These are phyloP conservation scores for Lemur catta DNA, from an alignment of 2,797 vertebrate genomes.

Conservation along the genomic window DNA sequence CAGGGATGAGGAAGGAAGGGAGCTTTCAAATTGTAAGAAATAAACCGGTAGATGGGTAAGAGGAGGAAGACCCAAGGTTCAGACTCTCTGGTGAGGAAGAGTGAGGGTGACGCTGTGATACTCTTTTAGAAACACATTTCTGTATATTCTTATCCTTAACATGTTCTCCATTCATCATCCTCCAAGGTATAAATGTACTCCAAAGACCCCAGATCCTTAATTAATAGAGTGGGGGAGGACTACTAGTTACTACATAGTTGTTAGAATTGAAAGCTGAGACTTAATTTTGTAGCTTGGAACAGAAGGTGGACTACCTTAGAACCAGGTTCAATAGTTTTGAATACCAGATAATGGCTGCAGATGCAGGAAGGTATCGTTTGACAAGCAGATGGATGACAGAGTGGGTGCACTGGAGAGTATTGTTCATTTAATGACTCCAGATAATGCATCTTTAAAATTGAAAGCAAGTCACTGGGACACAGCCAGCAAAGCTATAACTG, in stretches of 20 bases:
- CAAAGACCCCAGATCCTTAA: conserved; percentile 69
- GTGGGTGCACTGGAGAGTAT: conserved; percentile 76
- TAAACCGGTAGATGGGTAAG: not conserved
- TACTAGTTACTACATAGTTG: conserved; percentile 70
- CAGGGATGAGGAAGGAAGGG: not conserved
- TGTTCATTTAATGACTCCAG: conserved; percentile 84
- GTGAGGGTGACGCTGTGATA: not conserved
- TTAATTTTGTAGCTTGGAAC: conserved; percentile 75
- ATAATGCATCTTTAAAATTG: conserved; percentile 83
- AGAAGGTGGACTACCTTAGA: conserved; percentile 82
- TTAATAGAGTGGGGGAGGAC: conserved; percentile 34
- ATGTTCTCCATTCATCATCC: not conserved
- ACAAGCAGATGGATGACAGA: conserved; percentile 85
- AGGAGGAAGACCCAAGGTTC: not conserved
- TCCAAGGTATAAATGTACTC: not conserved
- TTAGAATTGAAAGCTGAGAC: conserved; percentile 83
- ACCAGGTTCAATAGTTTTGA: conserved; percentile 81
- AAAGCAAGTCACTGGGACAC: conserved; percentile 82
- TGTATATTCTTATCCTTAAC: not conserved
- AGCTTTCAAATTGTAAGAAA: not conserved
- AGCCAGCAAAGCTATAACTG: conserved; percentile 72
- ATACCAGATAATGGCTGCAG: conserved; percentile 82
- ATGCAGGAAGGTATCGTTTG: conserved; percentile 82
- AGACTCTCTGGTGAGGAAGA: not conserved
- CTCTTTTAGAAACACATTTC: not conserved